Conservation (phyloP, 2,113 vertebrate species). For the Falcunculus frontatus region DNA sequence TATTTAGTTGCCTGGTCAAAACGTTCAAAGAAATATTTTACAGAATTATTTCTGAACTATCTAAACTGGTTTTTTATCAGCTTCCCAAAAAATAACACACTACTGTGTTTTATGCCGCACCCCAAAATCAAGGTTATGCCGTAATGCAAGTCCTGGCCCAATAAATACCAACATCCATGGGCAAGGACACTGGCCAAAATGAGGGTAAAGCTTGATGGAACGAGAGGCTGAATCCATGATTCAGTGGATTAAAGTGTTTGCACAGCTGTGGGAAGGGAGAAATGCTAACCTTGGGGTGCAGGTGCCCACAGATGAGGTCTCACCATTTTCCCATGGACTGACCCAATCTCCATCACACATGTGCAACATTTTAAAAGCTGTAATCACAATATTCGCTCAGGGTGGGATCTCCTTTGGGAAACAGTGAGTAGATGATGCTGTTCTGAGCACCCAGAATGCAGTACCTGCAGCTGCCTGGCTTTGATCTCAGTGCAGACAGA, state of each 20-base stretch:
- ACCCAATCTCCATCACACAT: rapidly evolving
- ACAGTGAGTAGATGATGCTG: background rate
- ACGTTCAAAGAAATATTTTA: background rate
- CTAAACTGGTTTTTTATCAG: background rate
- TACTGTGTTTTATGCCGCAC: background rate
- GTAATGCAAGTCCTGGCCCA: background rate
- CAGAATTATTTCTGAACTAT: background rate
- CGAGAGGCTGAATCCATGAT: background rate
- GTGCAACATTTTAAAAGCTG: rapidly evolving
- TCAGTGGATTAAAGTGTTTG: background rate
- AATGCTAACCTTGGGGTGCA: rapidly evolving
- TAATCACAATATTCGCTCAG: background rate
- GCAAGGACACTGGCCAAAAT: background rate
- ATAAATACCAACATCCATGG: background rate
- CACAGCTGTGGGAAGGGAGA: rapidly evolving
- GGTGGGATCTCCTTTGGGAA: background rate
- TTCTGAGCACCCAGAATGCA: background rate
- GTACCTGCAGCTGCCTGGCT: background rate
- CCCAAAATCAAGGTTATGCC: background rate
- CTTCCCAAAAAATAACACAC: background rate
- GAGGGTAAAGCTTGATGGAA: background rate
- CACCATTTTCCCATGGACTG: rapidly evolving
- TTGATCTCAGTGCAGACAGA: background rate
- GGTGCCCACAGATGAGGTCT: rapidly evolving
- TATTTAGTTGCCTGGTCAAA: background rate